Evolutionary conservation across 2,113 vertebrate species (phyloP).

Genomic region (Halcyon senegalensis): DNA sequence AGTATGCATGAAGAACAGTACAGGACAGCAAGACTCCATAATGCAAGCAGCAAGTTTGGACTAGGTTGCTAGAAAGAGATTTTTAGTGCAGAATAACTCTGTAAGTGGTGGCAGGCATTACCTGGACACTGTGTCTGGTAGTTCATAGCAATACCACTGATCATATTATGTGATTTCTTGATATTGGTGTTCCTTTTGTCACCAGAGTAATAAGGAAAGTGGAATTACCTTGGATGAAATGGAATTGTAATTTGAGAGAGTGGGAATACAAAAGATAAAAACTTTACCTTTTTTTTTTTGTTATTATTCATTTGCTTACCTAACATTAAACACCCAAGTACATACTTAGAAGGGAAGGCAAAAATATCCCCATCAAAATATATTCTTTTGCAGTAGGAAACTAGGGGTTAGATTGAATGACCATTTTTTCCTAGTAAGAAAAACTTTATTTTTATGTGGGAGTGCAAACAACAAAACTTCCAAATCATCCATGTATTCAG

Average conservation of each 20-base stretch:
- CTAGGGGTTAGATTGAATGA: neutral
- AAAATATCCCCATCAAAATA: neutral
- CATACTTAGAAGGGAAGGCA: neutral
- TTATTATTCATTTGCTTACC: neutral
- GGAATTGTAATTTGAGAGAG: neutral
- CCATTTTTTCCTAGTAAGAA: neutral
- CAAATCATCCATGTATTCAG: neutral
- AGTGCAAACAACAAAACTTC: neutral
- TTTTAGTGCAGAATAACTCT: neutral
- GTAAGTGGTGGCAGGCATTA: neutral
- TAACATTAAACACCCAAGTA: neutral
- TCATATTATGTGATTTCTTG: neutral
- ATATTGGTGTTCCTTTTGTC: neutral
- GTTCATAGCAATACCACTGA: neutral
- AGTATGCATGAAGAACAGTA: neutral
- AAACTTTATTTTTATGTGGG: neutral
- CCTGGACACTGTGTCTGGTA: neutral
- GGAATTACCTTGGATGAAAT: neutral
- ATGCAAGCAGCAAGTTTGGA: neutral
- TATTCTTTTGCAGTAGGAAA: neutral
- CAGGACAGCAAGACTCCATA: neutral
- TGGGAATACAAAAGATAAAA: neutral
- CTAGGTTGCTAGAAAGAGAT: neutral
- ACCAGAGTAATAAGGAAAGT: neutral
- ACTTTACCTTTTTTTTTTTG: neutral